Base-by-base conservation (phyloP, 92 coral and sea anemone genomes). In the Heliopora coerulea region DNA sequence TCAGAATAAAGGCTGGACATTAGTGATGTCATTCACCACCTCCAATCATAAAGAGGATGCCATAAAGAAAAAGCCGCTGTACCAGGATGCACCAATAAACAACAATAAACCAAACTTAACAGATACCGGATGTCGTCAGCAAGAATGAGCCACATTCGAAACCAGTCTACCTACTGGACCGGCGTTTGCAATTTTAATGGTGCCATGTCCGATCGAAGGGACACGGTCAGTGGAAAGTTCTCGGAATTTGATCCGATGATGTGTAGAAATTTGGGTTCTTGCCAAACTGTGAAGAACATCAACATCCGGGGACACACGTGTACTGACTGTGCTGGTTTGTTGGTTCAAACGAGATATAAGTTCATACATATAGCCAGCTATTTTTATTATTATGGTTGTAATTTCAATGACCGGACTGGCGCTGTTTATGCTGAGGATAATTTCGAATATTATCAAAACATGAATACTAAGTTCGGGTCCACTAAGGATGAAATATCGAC, bases 111-210 rank as follows among this genome's bases (percentile, higher is more conserved):
- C 86, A 1, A 78, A 78, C 79, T 74, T 83, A 79, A 79, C 54
- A 60, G 57, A 10, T 85, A 88, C 56, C 80, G 86, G 5, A 67
- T 88, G 9, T 73, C 84, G 2, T 52, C 77, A 14, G 19, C 52
- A 19, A 66, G 73, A 19, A 88, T 86, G 87, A 21, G 73, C 23
- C 56, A 68, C 25, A 27, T 86, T 19, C 79, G 74, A 28, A 42
- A 60, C 24, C 52, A 44, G 28, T 81, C 93, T 0, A 81, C 82
- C 3, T 86, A 78, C 72, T 88, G 87, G 93, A 81, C 84, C n/a
- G n/a, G n/a, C 80, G 26, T 89, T 17, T 88, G 93, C 42, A 85
- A 80, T 58, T 85, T 82, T 44, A 65, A 86, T 50, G 67, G 67
- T 31, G 20, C 35, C 9, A 37, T 37, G 4, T 37, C 42, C 1